Conservation (phyloP, 2,888 invertebrate genomes). For the Plusia festucae region DNA sequence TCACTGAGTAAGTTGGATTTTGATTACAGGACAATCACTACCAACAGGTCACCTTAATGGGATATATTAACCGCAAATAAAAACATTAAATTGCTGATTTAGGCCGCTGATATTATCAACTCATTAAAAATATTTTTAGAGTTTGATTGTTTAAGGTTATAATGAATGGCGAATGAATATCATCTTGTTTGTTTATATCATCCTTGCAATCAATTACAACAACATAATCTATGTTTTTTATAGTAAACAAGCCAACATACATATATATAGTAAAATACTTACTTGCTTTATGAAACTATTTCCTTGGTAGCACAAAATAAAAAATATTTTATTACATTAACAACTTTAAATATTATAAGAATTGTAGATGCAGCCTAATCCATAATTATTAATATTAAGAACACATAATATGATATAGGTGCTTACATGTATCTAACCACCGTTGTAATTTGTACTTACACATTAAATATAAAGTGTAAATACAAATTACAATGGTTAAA, state of each 20-base stretch:
- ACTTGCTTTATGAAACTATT: constrained; percentile 35
- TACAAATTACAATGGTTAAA: not conserved
- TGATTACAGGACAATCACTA: too few species aligned
- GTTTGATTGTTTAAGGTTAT: not conserved
- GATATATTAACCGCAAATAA: too few species aligned
- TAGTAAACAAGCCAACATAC: too few species aligned
- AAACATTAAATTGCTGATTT: too few species aligned
- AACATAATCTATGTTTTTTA: too few species aligned
- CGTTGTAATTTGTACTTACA: not conserved
- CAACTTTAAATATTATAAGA: not conserved
- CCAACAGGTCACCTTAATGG: too few species aligned
- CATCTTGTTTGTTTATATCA: too few species aligned
- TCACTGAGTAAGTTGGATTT: too few species aligned
- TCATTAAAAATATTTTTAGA: too few species aligned
- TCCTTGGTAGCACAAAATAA: constrained; percentile 64
- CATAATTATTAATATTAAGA: not conserved
- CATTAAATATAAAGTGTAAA: not conserved
- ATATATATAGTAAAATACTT: constrained; percentile 36
- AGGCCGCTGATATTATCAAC: too few species aligned
- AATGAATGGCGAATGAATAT: not conserved
- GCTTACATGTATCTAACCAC: not conserved
- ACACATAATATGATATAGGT: not conserved
- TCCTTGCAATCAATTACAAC: too few species aligned
- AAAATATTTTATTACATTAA: constrained; percentile 11
- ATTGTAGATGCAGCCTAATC: not conserved